A percentile compares a stretch with the other conserved stretches of the same genome.
These are phyloP conservation scores for Trissolcus basalis DNA, from an alignment of 1,140 invertebrate species.

Conservation along the genomic window DNA sequence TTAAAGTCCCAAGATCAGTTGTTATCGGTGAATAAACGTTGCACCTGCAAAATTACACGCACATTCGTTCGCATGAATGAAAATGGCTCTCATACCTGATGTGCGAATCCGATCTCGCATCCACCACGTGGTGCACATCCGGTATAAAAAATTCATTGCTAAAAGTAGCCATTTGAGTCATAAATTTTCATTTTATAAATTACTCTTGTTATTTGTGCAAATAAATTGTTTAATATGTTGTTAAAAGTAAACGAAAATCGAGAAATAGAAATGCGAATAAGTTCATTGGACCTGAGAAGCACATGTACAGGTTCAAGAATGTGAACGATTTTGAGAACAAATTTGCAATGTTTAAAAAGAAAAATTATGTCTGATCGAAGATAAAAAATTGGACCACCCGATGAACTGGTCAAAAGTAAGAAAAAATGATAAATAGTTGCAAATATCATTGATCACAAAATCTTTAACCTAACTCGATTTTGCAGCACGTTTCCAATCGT, in stretches of 20 bases:
- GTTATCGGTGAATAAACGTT: background rate
- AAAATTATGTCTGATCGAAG: too few species aligned
- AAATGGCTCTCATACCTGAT: constrained; percentile 3
- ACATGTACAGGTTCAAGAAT: too few species aligned
- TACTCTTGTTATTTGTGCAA: too few species aligned
- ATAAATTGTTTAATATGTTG: too few species aligned
- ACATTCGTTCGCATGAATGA: constrained; percentile 3
- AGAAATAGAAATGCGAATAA: too few species aligned
- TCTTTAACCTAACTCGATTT: background rate
- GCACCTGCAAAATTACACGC: constrained; percentile 1
- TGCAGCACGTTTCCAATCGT: background rate
- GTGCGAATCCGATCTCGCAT: background rate
- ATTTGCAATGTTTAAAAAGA: too few species aligned
- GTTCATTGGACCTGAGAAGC: too few species aligned
- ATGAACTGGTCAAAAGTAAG: background rate
- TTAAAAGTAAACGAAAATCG: too few species aligned
- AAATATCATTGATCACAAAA: background rate
- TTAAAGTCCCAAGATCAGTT: too few species aligned
- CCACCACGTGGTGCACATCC: constrained; percentile 2
- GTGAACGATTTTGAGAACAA: too few species aligned
- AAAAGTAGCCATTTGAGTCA: background rate
- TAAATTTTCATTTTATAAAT: background rate
- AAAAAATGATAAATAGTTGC: background rate
- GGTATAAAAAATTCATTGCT: background rate
- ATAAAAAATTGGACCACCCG: too few species aligned